A percentile compares a stretch with the other conserved stretches of the same genome.
These are phyloP conservation scores for Therioaphis trifolii DNA, from an alignment of 2,888 invertebrate genomes.

Conservation along the genomic window DNA sequence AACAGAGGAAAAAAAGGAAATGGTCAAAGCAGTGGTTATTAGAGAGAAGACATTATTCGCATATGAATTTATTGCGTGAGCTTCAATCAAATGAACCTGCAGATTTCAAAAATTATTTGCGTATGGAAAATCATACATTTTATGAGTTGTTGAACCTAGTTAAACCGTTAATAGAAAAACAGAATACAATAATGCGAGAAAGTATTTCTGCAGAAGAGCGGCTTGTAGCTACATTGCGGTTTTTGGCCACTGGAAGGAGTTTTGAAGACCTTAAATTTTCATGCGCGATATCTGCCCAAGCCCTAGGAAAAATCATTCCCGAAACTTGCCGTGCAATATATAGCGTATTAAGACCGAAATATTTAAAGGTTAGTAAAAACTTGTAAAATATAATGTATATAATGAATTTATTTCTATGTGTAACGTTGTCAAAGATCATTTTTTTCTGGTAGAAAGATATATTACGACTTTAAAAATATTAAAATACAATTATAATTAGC, in stretches of 20 bases:
- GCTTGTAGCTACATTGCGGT: slow-evolving; percentile 60
- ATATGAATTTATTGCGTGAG: slow-evolving; percentile 15
- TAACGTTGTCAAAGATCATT: too few relatives aligned
- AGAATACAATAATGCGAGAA: slow-evolving; percentile 59
- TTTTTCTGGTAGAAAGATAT: too few relatives aligned
- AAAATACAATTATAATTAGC: too few relatives aligned
- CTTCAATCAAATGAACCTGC: slow-evolving; percentile 6
- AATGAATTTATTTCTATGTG: too few relatives aligned
- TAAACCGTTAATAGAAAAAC: slow-evolving; percentile 34
- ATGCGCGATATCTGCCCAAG: slow-evolving; percentile 53
- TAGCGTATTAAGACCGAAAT: too few relatives aligned
- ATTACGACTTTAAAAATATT: too few relatives aligned
- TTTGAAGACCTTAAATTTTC: slow-evolving; percentile 58
- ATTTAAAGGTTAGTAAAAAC: too few relatives aligned
- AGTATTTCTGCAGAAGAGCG: slow-evolving; percentile 60
- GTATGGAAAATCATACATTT: slow-evolving; percentile 50
- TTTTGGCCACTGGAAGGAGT: slow-evolving; percentile 62
- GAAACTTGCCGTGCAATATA: slow-evolving; percentile 65
- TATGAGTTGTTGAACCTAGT: slow-evolving; percentile 35
- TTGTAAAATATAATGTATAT: too few relatives aligned
- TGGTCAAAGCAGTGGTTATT: slow-evolving; percentile 37
- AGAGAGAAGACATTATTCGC: background rate
- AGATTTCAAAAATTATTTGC: slow-evolving; percentile 18
- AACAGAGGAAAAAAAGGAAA: background rate
- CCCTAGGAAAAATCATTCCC: slow-evolving; percentile 65